These are phyloP conservation scores for Parascotia fuliginaria DNA, from an alignment of 2,888 invertebrate genomes.

Conservation along the genomic window DNA sequence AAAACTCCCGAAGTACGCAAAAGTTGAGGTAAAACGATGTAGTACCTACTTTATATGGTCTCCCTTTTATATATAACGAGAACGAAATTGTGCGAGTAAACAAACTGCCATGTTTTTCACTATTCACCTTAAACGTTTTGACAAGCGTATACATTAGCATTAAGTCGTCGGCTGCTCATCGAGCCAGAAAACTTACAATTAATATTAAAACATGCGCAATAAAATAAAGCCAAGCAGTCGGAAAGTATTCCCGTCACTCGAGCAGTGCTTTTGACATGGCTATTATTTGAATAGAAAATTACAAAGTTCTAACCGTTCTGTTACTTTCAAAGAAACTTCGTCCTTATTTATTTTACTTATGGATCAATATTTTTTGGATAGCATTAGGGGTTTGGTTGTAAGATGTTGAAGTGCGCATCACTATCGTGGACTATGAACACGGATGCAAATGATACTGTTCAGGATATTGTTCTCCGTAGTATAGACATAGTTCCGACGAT, in stretches of 20 bases:
- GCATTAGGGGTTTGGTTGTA: constrained; percentile 29
- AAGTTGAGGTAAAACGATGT: constrained; percentile 46
- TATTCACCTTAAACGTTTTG: constrained; percentile 63
- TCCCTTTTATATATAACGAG: constrained; percentile 40
- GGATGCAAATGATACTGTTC: constrained; percentile 61
- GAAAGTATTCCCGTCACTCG: constrained; percentile 77
- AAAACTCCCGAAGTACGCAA: constrained; percentile 36
- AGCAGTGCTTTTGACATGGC: constrained; percentile 78
- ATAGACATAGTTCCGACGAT: constrained; percentile 26
- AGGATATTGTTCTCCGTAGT: constrained; percentile 56
- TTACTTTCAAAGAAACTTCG: constrained; percentile 24
- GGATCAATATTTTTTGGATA: constrained; percentile 21
- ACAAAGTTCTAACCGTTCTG: constrained; percentile 45
- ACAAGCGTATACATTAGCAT: constrained; percentile 70
- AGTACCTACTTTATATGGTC: constrained; percentile 45
- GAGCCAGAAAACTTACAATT: constrained; percentile 79
- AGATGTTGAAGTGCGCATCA: constrained; percentile 45
- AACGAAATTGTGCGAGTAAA: constrained; percentile 46
- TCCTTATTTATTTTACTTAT: constrained; percentile 27
- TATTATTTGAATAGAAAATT: constrained; percentile 63
- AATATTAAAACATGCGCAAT: constrained; percentile 84
- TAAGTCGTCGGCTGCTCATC: constrained; percentile 59
- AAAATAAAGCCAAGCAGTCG: constrained; percentile 79
- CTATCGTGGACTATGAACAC: constrained; percentile 54
- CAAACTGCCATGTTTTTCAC: constrained; percentile 55